Evolutionary conservation across 2,113 vertebrate species (phyloP), one percentile per base, ranked within the genome.

Genomic region (Polypterus bichir): DNA sequence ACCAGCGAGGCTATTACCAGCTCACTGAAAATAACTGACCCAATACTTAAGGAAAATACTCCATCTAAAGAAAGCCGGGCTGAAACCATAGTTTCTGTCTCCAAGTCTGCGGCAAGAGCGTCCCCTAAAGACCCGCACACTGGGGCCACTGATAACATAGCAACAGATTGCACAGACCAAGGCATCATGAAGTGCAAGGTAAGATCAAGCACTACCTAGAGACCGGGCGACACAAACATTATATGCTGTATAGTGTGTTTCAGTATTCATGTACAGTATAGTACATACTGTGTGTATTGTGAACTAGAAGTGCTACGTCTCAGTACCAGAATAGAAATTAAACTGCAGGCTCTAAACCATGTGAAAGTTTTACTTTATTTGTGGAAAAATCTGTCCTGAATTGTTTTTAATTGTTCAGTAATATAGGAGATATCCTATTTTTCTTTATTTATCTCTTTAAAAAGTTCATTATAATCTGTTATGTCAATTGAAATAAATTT

Each of bases 161-260:
- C 72, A 62, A 64, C 76, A 27, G 75, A 61, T 57, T 69, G 77
- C 64, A 63, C 66, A 8, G 75, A 83, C 47, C 79, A 79, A 75
- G 81, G 75, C 70, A 80, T 64, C 62, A 7, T 73, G 3, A 73
- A 77, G 2, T 84, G 73, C 71, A 90, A 91, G 89, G 89, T 89
- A 79, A 69, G 77, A 74, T 69, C 59, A 9, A 62, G 11, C n/a
- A 54, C 51, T 54, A 44, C 49, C 27, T 6, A 5, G 48, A 59
- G 49, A n/a, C 27, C 27, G 27, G 27, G 27, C 27, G 27, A 27
- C 27, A 27, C 27, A 27, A 27, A 27, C 27, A 27, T 27, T 27
- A 27, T 27, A 27, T 27, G 27, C 27, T 27, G 27, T 2, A 27
- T 27, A 27, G 27, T 27, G 27, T 11, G 5, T 54, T 27, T 27